Percentiles rank a stretch among this genome's conserved stretches.
Evolutionary conservation across 37 sponge, comb jelly and placozoan genomes (phyloP).

Genomic region (Beroe forskalii): DNA sequence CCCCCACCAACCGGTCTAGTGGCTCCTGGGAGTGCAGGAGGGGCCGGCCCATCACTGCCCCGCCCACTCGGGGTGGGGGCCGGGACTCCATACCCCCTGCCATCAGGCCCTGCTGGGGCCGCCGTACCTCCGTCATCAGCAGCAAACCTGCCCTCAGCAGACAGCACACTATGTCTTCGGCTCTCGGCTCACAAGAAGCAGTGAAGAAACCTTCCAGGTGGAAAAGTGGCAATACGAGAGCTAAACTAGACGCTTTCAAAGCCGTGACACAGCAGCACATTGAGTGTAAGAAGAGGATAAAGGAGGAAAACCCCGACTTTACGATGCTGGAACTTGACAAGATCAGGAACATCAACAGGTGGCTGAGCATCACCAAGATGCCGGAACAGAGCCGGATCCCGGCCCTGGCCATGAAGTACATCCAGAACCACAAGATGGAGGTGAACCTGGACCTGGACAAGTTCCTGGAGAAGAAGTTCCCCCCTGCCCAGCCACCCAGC

Average conservation of each 20-base stretch:
- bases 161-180: not conserved
- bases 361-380: slow-evolving; percentile 36
- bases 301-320: not conserved
- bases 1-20: not conserved
- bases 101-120: not conserved
- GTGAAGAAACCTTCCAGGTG: not conserved
- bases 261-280: not conserved
- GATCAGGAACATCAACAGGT: slow-evolving; percentile 19
- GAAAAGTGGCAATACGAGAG: slow-evolving; percentile 15
- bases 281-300: not conserved
- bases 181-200: not conserved
- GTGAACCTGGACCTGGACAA: not conserved
- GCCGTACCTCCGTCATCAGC: not conserved
- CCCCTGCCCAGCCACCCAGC: not conserved
- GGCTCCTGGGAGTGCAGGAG: not conserved
- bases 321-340: not conserved
- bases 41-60: not conserved
- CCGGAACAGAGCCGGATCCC: not conserved
- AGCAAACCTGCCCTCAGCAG: not conserved
- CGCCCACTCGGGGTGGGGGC: not conserved
- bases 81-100: not conserved
- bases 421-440: not conserved
- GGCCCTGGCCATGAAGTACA: slow-evolving; percentile 16
- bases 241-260: not conserved
- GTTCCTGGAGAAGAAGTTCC: slow-evolving; percentile 26